Evolutionary conservation across 2,113 vertebrate genomes (phyloP).

Genomic region (Entosphenus tridentatus): DNA sequence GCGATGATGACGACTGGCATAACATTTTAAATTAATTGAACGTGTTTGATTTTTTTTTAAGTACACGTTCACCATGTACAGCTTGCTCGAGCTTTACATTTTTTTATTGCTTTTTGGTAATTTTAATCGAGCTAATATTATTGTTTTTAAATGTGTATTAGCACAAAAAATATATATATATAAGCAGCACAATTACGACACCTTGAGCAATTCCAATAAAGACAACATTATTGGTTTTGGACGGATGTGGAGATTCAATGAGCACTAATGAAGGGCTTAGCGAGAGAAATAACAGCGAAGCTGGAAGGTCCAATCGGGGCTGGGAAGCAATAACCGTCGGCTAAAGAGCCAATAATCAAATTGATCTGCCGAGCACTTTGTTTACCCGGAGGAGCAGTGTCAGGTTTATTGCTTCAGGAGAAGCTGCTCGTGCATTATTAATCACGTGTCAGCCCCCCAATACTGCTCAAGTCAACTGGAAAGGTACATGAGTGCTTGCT

Average conservation of each 20-base stretch:
- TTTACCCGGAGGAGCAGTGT: constrained; percentile 3
- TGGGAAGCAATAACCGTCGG: constrained; percentile 2
- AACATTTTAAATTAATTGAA: too few species aligned
- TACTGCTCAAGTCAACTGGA: too few species aligned
- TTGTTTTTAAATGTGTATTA: too few species aligned
- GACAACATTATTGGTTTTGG: neutral
- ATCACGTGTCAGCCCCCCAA: neutral
- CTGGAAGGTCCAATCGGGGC: neutral
- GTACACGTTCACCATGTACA: too few species aligned
- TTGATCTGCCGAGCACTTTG: constrained; percentile 4
- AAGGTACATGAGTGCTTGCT: too few species aligned
- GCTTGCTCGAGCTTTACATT: too few species aligned
- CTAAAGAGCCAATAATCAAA: constrained; percentile 6
- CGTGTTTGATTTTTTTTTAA: too few species aligned
- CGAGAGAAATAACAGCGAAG: constrained; percentile 1
- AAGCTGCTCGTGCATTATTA: constrained; percentile 2
- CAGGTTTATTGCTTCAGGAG: constrained; percentile 4
- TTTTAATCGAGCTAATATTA: too few species aligned
- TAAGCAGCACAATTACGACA: neutral
- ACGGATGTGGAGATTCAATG: neutral
- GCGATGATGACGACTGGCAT: too few species aligned
- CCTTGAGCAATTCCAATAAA: too few species aligned
- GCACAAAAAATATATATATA: too few species aligned
- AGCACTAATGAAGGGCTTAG: constrained; percentile 1
- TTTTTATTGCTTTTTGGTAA: too few species aligned